Evolutionary conservation across 1,140 invertebrate genomes (phyloP).

Genomic region (Pachyrhynchus sulphureomaculatus): DNA sequence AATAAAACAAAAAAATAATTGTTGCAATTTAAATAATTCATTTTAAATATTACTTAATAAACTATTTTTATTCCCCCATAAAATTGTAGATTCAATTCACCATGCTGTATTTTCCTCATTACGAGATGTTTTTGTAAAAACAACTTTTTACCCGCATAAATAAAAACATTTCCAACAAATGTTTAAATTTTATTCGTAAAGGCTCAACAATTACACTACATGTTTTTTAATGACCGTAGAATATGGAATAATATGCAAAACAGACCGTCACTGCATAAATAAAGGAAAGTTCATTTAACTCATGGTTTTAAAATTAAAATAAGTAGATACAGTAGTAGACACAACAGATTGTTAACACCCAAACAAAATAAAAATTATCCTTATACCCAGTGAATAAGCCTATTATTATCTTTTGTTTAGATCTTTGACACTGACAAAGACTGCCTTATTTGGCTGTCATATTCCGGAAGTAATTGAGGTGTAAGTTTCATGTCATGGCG

Average conservation of each 20-base stretch:
- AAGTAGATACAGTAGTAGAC: conserved; percentile 16
- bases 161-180: too few species aligned
- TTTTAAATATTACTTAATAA: too few species aligned
- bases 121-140: too few species aligned
- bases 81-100: too few species aligned
- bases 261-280: neutral
- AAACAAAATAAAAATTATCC: conserved; percentile 27
- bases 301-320: conserved; percentile 21
- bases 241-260: conserved; percentile 15
- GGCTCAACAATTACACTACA: conserved; percentile 2
- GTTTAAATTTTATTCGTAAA: too few species aligned
- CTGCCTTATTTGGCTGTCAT: conserved; percentile 23
- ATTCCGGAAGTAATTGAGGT: conserved; percentile 25
- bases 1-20: too few species aligned
- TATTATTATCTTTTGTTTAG: conserved; percentile 28
- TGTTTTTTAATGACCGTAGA: conserved; percentile 11
- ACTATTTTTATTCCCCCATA: too few species aligned
- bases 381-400: conserved; percentile 19
- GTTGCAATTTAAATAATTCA: too few species aligned
- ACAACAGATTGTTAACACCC: conserved; percentile 30
- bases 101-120: too few species aligned
- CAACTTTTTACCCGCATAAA: too few species aligned
- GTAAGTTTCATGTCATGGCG: conserved; percentile 9
- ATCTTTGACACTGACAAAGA: conserved; percentile 14
- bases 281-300: conserved; percentile 21